Base-by-base conservation (phyloP, 2,113 vertebrate species). In the Sitta europaea region DNA sequence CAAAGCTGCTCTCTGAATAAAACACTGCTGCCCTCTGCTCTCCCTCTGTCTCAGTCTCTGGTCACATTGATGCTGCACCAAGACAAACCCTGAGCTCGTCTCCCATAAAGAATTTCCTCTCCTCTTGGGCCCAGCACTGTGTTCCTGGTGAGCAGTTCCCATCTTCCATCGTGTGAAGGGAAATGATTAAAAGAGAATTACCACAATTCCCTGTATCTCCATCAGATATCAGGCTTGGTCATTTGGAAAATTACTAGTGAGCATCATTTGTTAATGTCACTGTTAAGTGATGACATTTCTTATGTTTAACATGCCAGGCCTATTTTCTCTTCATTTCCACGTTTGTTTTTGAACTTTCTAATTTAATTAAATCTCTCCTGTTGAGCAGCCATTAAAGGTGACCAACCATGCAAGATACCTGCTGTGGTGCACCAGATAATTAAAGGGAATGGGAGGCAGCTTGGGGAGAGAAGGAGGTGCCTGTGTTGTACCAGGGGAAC, bases 311-410 rank as follows among this genome's bases (percentile, higher is more conserved):
- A 86, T 4, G 15, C 85, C 71, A 87, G 96, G 90, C 58, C 95
- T 89, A 81, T 95, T 97, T 94, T 86, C 50, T 92, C 92, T 92
- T 91, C 71, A 75, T 83, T 96, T 93, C 62, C 83, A 81, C 10
- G 11, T 90, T 97, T 96, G 87, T 92, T 95, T 88, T 95, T 81
- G 91, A 87, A 95, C 94, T 91, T 93, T 89, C 88, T 97, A 97
- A 96, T 98, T 97, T 98, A 98, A 99, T 99, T 98, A 98, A 97
- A 98, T 98, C 95, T 96, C 92, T 95, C 17, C 88, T 97, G 89
- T 91, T 94, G 95, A 96, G 96, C 96, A 97, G 89, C 96, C 58
- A 91, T 98, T 98, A 98, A 97, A 97, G 97, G 95, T 92, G 97
- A 96, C 72, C 85, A 96, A 93, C 95, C 89, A 1, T 97, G 96